Base-by-base conservation (phyloP, 2,888 invertebrate species). In the Pediacus dermestoides region DNA sequence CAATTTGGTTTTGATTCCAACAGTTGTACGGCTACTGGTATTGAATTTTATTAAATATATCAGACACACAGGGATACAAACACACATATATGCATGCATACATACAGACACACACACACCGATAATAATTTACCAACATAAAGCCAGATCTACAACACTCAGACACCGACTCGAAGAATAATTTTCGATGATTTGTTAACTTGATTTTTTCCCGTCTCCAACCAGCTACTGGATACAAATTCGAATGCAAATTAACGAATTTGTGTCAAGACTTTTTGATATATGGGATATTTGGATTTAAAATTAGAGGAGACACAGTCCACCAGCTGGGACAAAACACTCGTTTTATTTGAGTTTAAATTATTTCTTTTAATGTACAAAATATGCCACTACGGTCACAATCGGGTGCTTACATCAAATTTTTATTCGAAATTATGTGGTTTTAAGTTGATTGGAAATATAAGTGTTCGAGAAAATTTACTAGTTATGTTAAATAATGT, bases 241-340 rank as follows among this genome's bases (percentile, higher is more conserved):
- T 57, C 55, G 60, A 58, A 62, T 62, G 62, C 61, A 62, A 62
- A 62, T 62, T 57, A 62, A 58, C 58, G 57, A 59, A 60, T 58
- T 56, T 56, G 49, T 43, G 61, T 61, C 59, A 48, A 49, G 47
- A 47, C 37, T 42, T 37, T 44, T 39, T 59, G 61, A 62, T 58
- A 58, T 57, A 62, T 62, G 59, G 44, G 55, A 47, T 57, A 57
- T 57, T 58, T 55, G 49, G 56, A 54, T 53, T 60, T 60, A 58
- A 61, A 58, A 60, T 57, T 59, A 58, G 50, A 55, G n/a, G n/a
- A n/a, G n/a, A n/a, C n/a, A n/a, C n/a, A n/a, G n/a, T n/a, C n/a
- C n/a, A n/a, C n/a, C n/a, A n/a, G n/a, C n/a, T n/a, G n/a, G n/a
- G n/a, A n/a, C n/a, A n/a, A n/a, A n/a, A n/a, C n/a, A n/a, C n/a